phyloP scores from a whole-genome alignment of 1,140 invertebrate species.

The Drosophila miranda region DNA sequence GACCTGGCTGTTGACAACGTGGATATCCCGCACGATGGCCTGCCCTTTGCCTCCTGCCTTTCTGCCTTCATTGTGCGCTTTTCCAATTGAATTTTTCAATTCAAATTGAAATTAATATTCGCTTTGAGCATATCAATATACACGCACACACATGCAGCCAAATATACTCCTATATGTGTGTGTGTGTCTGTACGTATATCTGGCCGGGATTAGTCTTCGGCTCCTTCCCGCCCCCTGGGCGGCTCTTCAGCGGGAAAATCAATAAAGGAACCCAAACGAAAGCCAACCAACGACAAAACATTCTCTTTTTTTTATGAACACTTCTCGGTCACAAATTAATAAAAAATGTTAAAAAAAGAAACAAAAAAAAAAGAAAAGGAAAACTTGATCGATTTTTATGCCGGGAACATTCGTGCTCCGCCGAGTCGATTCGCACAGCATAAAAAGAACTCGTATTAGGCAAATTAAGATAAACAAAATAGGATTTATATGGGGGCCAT shows the following conservation, averaged over 20 bases:
- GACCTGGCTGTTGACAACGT: too few relatives aligned
- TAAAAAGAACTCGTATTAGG: conserved; percentile 48
- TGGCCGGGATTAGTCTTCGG: conserved; percentile 16
- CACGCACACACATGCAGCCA: neutral
- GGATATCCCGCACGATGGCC: too few relatives aligned
- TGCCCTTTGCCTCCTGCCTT: too few relatives aligned
- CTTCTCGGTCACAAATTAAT: conserved; percentile 27
- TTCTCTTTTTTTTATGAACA: conserved; percentile 8
- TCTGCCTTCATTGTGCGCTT: neutral
- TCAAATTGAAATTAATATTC: conserved; percentile 76
- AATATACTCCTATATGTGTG: too few relatives aligned
- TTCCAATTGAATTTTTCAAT: conserved; percentile 69
- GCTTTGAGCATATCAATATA: conserved; percentile 69
- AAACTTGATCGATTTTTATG: conserved; percentile 42
- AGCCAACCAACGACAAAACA: conserved; percentile 2
- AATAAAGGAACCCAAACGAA: conserved; percentile 18
- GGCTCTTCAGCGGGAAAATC: conserved; percentile 26
- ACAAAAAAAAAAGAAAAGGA: neutral
- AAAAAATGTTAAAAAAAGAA: conserved; percentile 35
- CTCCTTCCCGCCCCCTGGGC: neutral
- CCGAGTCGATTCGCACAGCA: conserved; percentile 29
- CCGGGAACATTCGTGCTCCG: neutral
- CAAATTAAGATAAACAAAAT: conserved; percentile 76
- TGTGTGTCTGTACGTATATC: neutral
- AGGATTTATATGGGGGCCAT: conserved; percentile 61